phyloP scores from a whole-genome alignment of 1,140 invertebrate genomes.

The Diprion similis region DNA sequence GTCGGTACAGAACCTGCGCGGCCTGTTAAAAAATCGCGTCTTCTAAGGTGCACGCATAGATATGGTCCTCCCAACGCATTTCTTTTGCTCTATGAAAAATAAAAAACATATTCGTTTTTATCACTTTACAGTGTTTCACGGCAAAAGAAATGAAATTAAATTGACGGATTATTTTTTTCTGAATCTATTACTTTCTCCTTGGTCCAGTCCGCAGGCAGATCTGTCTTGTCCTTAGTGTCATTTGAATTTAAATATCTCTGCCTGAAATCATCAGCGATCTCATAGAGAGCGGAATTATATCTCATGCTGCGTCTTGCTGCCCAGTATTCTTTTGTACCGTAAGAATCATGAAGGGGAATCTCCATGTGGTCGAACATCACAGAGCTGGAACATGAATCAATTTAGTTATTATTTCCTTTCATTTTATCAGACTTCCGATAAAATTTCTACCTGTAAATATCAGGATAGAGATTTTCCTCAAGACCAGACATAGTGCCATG shows the following conservation, averaged over 20 bases:
- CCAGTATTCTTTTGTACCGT: constrained; percentile 87
- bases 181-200: constrained; percentile 64
- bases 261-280: constrained; percentile 78
- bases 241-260: constrained; percentile 71
- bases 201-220: constrained; percentile 67
- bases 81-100: constrained; percentile 52
- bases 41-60: constrained; percentile 81
- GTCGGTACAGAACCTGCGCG: constrained; percentile 74
- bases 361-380: constrained; percentile 89
- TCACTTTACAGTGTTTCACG: background rate
- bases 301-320: constrained; percentile 88
- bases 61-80: constrained; percentile 76
- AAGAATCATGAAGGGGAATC: constrained; percentile 85
- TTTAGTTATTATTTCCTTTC: background rate
- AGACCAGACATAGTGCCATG: constrained; percentile 80
- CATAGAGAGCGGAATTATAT: constrained; percentile 75
- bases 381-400: constrained; percentile 57
- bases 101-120: constrained; percentile 14
- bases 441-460: constrained; percentile 48
- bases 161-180: too few species aligned
- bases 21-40: constrained; percentile 81
- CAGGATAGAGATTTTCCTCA: constrained; percentile 52
- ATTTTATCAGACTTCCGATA: background rate
- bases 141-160: too few species aligned
- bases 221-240: constrained; percentile 69